These are phyloP conservation scores for Electrona antarctica DNA, from an alignment of 2,113 vertebrate genomes.

Conservation along the genomic window DNA sequence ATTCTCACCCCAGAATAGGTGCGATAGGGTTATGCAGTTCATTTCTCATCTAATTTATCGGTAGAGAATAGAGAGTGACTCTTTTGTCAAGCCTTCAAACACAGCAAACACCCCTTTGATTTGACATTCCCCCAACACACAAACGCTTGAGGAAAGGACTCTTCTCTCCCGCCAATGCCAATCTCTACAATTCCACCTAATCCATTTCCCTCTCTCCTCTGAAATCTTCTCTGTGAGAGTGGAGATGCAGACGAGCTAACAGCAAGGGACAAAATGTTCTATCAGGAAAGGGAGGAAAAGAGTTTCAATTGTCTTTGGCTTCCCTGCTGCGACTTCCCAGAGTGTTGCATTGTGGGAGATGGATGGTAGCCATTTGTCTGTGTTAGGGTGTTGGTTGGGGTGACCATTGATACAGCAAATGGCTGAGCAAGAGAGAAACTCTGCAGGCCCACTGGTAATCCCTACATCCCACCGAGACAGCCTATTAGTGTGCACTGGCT, in stretches of 20 bases:
- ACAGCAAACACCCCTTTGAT: background rate
- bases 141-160: background rate
- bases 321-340: conserved; percentile 36
- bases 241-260: conserved; percentile 8
- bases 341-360: conserved; percentile 44
- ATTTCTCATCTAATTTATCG: too few relatives aligned
- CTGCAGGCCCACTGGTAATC: conserved; percentile 39
- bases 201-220: background rate
- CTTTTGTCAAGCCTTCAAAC: background rate
- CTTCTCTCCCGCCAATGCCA: background rate
- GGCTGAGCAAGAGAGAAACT: conserved; percentile 34
- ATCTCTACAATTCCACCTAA: background rate
- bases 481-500: conserved; percentile 39
- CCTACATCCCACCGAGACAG: conserved; percentile 26
- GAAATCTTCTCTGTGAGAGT: background rate
- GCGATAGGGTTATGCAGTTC: too few relatives aligned
- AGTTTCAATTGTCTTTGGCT: conserved; percentile 43
- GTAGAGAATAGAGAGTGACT: background rate
- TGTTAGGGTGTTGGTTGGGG: conserved; percentile 49
- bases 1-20: too few relatives aligned
- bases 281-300: conserved; percentile 26
- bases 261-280: conserved; percentile 26
- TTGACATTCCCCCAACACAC: background rate
- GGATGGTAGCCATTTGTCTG: conserved; percentile 66
- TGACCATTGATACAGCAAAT: conserved; percentile 53